Evolutionary conservation across 2,888 invertebrate genomes (phyloP).

Genomic region (Epirrita christyi): DNA sequence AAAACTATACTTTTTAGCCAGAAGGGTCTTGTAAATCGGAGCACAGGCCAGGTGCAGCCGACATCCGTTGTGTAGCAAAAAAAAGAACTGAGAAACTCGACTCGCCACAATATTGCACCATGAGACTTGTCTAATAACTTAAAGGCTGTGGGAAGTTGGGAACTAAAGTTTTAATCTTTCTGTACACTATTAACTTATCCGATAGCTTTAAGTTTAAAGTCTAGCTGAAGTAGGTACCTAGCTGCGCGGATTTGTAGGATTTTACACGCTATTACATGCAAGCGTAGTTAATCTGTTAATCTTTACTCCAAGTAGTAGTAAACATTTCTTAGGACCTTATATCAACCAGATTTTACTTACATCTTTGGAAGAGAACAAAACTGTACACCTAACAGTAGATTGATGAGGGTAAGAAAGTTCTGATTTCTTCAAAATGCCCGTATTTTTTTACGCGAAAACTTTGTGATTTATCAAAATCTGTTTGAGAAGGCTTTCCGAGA

Average conservation of each 20-base stretch:
- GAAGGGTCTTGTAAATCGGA: conserved; percentile 48
- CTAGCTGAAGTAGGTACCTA: conserved; percentile 27
- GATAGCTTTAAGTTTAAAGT: conserved; percentile 33
- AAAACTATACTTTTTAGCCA: conserved; percentile 37
- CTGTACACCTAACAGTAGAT: conserved; percentile 51
- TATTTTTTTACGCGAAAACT: conserved; percentile 56
- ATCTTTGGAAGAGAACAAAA: conserved; percentile 45
- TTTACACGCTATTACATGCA: conserved; percentile 20
- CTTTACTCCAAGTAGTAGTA: conserved; percentile 8
- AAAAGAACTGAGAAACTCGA: conserved; percentile 54
- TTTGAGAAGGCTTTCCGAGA: conserved; percentile 53
- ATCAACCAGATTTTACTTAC: conserved; percentile 22
- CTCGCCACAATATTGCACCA: conserved; percentile 51
- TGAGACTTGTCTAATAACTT: conserved; percentile 36
- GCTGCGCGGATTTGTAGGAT: conserved; percentile 24
- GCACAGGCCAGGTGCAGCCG: conserved; percentile 72
- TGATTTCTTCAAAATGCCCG: conserved; percentile 54
- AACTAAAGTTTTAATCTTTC: conserved; percentile 39
- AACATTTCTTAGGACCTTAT: conserved; percentile 8
- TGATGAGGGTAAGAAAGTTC: conserved; percentile 61
- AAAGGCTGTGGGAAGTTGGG: conserved; percentile 31
- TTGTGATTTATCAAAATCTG: conserved; percentile 65
- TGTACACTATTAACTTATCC: conserved; percentile 34
- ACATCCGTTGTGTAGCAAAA: conserved; percentile 68
- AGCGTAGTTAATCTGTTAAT: conserved; percentile 11